These are phyloP conservation scores for Lasioglossum marginatum DNA, from an alignment of 2,888 invertebrate genomes.

Conservation along the genomic window DNA sequence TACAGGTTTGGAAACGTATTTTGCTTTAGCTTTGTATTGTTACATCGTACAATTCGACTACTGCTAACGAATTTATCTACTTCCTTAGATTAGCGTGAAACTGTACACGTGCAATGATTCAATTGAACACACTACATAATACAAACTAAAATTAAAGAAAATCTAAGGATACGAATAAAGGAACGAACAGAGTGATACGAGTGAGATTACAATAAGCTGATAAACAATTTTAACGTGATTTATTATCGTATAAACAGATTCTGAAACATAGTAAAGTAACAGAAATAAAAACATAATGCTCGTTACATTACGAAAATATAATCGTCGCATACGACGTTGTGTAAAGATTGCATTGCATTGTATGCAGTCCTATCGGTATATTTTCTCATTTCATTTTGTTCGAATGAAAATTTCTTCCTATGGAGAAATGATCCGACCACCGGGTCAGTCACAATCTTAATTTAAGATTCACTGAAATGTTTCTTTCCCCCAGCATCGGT, in stretches of 20 bases:
- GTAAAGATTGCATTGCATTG: background rate
- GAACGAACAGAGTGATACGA: background rate
- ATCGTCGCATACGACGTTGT: background rate
- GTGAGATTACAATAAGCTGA: conserved; percentile 15
- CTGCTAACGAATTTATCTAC: background rate
- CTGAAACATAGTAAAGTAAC: conserved; percentile 12
- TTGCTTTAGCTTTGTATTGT: background rate
- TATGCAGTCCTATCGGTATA: background rate
- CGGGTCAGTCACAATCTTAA: conserved; percentile 11
- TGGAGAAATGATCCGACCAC: background rate
- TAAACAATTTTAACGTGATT: conserved; percentile 14
- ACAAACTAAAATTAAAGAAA: conserved; percentile 5
- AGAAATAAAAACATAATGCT: conserved; percentile 17
- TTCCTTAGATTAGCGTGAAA: background rate
- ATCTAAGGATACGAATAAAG: conserved; percentile 5
- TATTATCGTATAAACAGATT: conserved; percentile 15
- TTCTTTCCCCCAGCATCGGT: background rate
- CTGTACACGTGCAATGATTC: background rate
- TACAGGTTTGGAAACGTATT: background rate
- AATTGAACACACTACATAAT: background rate
- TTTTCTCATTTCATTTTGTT: conserved; percentile 3
- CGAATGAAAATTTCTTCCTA: conserved; percentile 19
- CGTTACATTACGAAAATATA: conserved; percentile 4
- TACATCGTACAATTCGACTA: background rate
- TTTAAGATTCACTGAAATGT: conserved; percentile 13